Percentiles rank a stretch among this genome's conserved stretches.
Conservation (phyloP, 1,140 invertebrate species). For the Tenebrio molitor region DNA sequence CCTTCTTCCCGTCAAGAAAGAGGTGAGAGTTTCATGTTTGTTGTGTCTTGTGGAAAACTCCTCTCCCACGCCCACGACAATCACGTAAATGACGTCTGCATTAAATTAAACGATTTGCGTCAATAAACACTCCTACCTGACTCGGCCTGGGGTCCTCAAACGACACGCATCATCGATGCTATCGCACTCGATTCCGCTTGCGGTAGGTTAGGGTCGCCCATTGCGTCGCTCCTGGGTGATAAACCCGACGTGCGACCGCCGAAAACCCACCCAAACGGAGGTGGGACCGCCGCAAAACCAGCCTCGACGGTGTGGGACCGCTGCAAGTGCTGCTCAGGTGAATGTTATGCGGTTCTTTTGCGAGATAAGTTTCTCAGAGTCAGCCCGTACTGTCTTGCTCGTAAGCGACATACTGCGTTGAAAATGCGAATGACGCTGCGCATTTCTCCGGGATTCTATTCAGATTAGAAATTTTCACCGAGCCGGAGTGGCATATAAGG, state of each 20-base stretch:
- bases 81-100: slow-evolving; percentile 43
- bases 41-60: slow-evolving; percentile 21
- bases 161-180: not conserved
- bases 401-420: not conserved
- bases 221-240: not conserved
- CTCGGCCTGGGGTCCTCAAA: not conserved
- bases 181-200: not conserved
- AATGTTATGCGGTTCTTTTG: slow-evolving; percentile 4
- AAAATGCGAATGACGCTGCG: not conserved
- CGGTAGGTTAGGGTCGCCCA: not conserved
- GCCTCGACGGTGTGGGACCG: not conserved
- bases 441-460: not conserved
- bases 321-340: not conserved
- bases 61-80: slow-evolving; percentile 15
- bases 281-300: no score
- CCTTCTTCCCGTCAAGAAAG: slow-evolving; percentile 63
- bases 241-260: no score
- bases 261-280: no score
- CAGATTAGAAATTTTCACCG: not conserved
- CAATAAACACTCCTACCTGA: slow-evolving; percentile 47
- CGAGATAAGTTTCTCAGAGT: slow-evolving; percentile 1
- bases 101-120: slow-evolving; percentile 49
- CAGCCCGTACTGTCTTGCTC: not conserved
- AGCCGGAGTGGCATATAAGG: not conserved
- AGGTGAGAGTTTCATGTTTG: slow-evolving; percentile 64